Evolutionary conservation across 2,113 vertebrate genomes (phyloP), one percentile per base, ranked within the genome.

Genomic region (Lepisosteus oculatus): DNA sequence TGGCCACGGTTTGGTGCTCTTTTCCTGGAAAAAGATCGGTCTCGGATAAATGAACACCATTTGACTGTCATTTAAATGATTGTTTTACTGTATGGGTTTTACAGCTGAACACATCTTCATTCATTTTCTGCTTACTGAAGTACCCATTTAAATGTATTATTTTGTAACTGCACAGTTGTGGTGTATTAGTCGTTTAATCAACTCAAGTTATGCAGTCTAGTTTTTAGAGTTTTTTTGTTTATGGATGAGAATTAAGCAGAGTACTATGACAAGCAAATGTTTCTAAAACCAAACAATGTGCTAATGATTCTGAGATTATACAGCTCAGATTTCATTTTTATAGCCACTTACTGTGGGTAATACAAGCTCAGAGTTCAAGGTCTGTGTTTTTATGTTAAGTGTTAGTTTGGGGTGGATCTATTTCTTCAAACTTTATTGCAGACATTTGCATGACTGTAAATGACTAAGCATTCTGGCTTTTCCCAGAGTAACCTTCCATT

Each of bases 381-480:
- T 55, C 15, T 42, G 5, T 51, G 9, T 51, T 51, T 51, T 43
- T 61, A 43, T 3, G 68, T 65, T 72, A 65, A 43, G 41, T 14
- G 56, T 56, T 54, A 41, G n/a, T 72, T 44, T 43, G 59, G 77
- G 61, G 55, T 65, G 59, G 47, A 54, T 73, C 15, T 77, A 74
- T 76, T 78, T 71, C 68, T 68, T 70, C 55, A 74, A 64, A 55
- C 61, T 41, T 44, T 47, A 56, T 56, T 62, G 62, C 64, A 57
- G 55, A 61, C 68, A 65, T 73, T 73, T 51, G 1, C 9, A 51
- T 42, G 57, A 44, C 62, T 72, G 70, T 56, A 74, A 73, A 67
- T 76, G 79, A 76, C 75, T 78, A 75, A 76, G 81, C 77, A 72
- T 51, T 65, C 67, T 70, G 65, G 65, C 55, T 54, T 68, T 75